Percentiles rank a stretch among this genome's conserved stretches.
phyloP scores from a whole-genome alignment of 2,797 vertebrate genomes.

The Picus viridis region DNA sequence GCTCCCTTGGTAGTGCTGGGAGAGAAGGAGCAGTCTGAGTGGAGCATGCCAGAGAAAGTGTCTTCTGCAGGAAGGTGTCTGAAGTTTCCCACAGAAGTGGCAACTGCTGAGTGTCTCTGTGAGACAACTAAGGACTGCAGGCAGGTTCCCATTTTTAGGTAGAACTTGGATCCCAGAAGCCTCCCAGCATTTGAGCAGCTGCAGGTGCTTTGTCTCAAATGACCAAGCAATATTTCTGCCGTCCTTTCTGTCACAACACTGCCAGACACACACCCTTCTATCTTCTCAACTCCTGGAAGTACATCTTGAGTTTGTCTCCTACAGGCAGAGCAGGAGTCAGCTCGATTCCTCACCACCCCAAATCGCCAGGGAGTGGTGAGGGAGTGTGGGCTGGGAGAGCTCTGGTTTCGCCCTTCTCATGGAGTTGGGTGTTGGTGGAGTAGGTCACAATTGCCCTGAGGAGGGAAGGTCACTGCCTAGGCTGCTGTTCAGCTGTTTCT shows the following conservation, averaged over 20 bases:
- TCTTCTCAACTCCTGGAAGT: neutral
- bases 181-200: neutral
- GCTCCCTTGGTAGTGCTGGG: neutral
- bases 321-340: neutral
- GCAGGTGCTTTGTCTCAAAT: neutral
- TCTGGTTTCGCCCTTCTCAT: neutral
- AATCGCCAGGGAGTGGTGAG: neutral
- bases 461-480: neutral
- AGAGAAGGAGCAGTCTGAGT: neutral
- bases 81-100: neutral
- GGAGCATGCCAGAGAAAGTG: neutral
- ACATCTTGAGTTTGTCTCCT: neutral
- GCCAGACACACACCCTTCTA: neutral
- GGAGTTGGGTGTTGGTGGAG: neutral
- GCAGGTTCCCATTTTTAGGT: neutral
- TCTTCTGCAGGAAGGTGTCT: neutral
- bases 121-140: neutral
- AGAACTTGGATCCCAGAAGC: neutral
- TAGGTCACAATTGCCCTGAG: accelerated
- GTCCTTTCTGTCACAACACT: neutral
- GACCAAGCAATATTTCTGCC: accelerated
- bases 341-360: neutral
- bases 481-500: neutral
- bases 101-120: too few relatives aligned
- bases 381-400: neutral